Evolutionary conservation across 2,797 vertebrate species (phyloP), one percentile per base, ranked within the genome.

Genomic region (Tapera naevia): DNA sequence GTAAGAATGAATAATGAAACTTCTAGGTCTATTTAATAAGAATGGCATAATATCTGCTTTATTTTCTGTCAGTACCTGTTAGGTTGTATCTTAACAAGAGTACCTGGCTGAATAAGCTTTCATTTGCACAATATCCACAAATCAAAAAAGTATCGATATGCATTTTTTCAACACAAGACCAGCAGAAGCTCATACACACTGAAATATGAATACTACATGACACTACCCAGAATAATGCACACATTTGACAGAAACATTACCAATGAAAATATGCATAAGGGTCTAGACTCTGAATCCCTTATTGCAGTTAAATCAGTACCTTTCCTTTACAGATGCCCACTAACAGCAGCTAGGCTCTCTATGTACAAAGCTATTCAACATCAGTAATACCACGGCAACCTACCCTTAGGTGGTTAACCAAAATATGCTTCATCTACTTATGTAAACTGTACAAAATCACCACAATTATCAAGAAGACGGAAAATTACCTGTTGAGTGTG

Each of bases 301-400:
- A 22, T 9, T 78, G 45, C 21, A 48, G n/a, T 3, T 8, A 54
- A 53, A 70, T 27, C 8, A 65, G 5, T 25, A 65, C 0, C 0
- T 78, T 39, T 65, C 22, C 16, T 80, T 37, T 30, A 43, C 0
- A 0, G 13, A 48, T 30, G 15, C 74, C 17, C 16, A 25, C 9
- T 56, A 79, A 91, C 13, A 61, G 15, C 37, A 70, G 9, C 13
- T 13, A 28, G 11, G 17, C 7, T 43, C 6, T 48, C 33, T 48
- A 11, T 2, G 11, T 7, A 32, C 0, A 1, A 15, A 7, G 28
- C 4, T 79, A 57, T 24, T 45, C 48, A 57, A 22, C 32, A 53
- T 24, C 10, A 56, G 4, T 15, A 45, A 56, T 15, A 66, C 8
- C 21, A 66, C 27, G 1, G 0, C 28, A 69, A n/a, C 50, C 28